These are phyloP conservation scores for Campodea augens DNA, from an alignment of 1,140 invertebrate species.

Conservation along the genomic window DNA sequence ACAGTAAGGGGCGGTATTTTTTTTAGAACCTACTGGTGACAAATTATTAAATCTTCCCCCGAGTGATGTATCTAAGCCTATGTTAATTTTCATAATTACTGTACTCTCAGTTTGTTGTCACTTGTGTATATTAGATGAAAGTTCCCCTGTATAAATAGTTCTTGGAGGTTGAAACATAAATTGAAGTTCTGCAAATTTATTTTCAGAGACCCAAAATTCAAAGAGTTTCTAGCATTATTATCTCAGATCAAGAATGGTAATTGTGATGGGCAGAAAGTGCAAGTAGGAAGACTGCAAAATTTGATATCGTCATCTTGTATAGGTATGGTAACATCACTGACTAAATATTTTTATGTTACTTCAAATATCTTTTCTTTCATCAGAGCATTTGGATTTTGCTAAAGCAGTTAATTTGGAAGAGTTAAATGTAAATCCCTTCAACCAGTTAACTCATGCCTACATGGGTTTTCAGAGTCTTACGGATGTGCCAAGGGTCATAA, in stretches of 20 bases:
- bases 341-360: no score
- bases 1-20: no score
- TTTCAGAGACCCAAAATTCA: conserved; percentile 89
- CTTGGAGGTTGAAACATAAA: no score
- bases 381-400: conserved; percentile 92
- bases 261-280: conserved; percentile 85
- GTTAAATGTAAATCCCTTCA: conserved; percentile 55
- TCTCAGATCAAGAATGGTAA: conserved; percentile 93
- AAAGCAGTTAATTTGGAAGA: conserved; percentile 47
- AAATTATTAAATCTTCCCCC: no score
- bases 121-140: no score
- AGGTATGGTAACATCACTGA: no score
- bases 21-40: no score
- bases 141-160: no score
- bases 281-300: conserved; percentile 86
- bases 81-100: no score
- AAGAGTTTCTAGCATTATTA: conserved; percentile 88
- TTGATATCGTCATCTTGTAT: conserved; percentile 86
- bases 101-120: no score
- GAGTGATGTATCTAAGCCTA: no score
- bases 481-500: conserved; percentile 69
- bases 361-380: conserved; percentile 15
- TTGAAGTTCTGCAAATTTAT: no score
- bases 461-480: conserved; percentile 92
- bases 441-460: conserved; percentile 76